Conservation (phyloP, 2,113 vertebrate species). For the Amphiprion percula region DNA sequence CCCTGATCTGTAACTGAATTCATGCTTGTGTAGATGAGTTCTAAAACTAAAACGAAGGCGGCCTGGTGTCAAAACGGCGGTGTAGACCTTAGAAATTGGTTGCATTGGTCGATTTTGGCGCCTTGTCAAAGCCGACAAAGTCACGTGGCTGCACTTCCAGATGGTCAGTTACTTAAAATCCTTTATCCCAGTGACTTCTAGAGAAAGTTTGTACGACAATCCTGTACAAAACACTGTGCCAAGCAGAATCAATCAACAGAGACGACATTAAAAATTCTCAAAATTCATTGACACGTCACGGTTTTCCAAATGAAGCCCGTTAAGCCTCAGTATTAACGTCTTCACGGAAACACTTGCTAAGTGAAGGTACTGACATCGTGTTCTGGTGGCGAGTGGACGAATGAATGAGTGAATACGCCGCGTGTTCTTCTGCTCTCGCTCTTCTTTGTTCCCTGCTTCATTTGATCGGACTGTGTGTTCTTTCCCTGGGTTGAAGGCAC, state of each 20-base stretch:
- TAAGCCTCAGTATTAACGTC: constrained; percentile 64
- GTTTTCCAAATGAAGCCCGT: constrained; percentile 39
- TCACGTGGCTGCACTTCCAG: constrained; percentile 42
- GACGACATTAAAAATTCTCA: constrained; percentile 10
- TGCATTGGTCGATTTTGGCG: too few relatives aligned
- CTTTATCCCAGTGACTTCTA: neutral
- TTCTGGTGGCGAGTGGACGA: constrained; percentile 42
- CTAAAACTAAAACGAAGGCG: neutral
- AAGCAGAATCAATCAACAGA: constrained; percentile 45
- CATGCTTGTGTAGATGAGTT: neutral
- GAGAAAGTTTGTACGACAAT: constrained; percentile 37
- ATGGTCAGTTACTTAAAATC: constrained; percentile 13
- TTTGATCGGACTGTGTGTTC: constrained; percentile 65
- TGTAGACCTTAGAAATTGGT: too few relatives aligned
- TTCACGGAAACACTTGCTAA: constrained; percentile 63
- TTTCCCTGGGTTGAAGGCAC: constrained; percentile 75
- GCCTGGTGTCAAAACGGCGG: too few relatives aligned
- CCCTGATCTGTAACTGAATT: too few relatives aligned
- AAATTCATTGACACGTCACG: neutral
- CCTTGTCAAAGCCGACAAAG: constrained; percentile 11
- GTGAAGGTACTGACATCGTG: constrained; percentile 71
- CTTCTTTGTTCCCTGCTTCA: neutral
- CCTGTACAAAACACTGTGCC: constrained; percentile 48
- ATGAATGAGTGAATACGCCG: constrained; percentile 55
- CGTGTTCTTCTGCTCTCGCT: neutral